Conservation (phyloP, 2,888 invertebrate species). For the Phortica okadai region DNA sequence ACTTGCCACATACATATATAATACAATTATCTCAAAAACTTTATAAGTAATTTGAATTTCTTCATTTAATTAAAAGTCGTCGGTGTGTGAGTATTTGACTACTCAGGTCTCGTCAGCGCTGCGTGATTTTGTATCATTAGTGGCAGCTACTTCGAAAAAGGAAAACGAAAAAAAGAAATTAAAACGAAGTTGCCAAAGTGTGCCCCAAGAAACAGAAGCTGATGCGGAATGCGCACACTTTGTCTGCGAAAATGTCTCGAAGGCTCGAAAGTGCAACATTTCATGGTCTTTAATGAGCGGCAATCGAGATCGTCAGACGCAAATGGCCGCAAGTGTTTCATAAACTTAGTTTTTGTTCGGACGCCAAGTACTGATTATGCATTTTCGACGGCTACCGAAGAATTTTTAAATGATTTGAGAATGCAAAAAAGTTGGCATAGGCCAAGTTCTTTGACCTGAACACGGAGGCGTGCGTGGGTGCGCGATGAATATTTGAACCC, state of each 20-base stretch:
- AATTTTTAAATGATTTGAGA: constrained; percentile 53
- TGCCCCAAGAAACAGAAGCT: constrained; percentile 50
- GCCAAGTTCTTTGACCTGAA: constrained; percentile 21
- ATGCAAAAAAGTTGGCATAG: constrained; percentile 48
- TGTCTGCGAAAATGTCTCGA: constrained; percentile 58
- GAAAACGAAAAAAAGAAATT: constrained; percentile 27
- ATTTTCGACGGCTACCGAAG: constrained; percentile 45
- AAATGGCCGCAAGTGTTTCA: constrained; percentile 28
- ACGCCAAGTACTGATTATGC: constrained; percentile 8
- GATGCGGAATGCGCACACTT: constrained; percentile 30
- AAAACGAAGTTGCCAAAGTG: constrained; percentile 42
- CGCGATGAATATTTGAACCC: constrained; percentile 22
- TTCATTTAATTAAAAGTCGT: background rate
- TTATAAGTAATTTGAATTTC: background rate
- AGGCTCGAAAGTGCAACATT: constrained; percentile 67
- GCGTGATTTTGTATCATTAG: constrained; percentile 49
- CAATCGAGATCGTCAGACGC: constrained; percentile 27
- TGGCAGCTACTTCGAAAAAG: background rate
- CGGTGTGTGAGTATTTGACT: background rate
- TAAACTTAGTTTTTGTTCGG: constrained; percentile 1
- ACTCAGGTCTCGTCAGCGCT: background rate
- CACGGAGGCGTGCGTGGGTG: constrained; percentile 57
- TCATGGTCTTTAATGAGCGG: constrained; percentile 69
- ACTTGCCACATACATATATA: no score
- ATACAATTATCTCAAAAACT: no score